phyloP scores from a whole-genome alignment of 2,888 invertebrate species.

The Drosophila nigricruria region DNA sequence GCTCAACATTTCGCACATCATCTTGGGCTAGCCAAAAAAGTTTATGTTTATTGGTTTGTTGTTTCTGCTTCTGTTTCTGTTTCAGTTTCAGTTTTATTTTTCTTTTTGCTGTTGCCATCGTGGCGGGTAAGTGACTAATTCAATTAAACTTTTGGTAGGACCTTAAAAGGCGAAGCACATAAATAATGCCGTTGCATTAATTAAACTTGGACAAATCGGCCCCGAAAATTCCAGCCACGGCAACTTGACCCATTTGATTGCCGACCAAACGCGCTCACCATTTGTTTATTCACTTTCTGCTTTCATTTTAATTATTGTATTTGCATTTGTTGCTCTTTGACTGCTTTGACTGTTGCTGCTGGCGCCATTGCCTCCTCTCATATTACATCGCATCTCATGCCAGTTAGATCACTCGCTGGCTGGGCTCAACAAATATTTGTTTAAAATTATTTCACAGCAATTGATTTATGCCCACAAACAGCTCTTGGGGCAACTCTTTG shows the following conservation, averaged over 20 bases:
- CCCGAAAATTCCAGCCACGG: constrained; percentile 22
- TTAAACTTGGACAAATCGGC: constrained; percentile 50
- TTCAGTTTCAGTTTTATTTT: constrained; percentile 2
- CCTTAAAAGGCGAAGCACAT: constrained; percentile 53
- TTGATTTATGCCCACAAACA: neutral
- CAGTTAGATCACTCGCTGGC: neutral
- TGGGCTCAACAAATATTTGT: neutral
- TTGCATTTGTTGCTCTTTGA: constrained; percentile 57
- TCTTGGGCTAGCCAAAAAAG: constrained; percentile 5
- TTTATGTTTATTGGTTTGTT: constrained; percentile 34
- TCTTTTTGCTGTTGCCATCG: constrained; percentile 2
- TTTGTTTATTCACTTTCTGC: constrained; percentile 63
- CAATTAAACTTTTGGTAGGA: constrained; percentile 59
- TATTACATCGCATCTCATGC: neutral
- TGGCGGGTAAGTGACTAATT: constrained; percentile 63
- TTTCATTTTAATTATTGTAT: constrained; percentile 71
- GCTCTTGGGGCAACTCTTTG: neutral
- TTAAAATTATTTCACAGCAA: neutral
- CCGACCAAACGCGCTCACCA: constrained; percentile 22
- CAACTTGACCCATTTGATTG: constrained; percentile 19
- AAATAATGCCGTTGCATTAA: constrained; percentile 74
- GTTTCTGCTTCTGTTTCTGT: constrained; percentile 13
- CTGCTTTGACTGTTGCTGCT: too few relatives aligned
- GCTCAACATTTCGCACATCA: constrained; percentile 32
- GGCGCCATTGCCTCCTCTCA: neutral